These are phyloP conservation scores for Callorhinus ursinus DNA, from an alignment of 2,113 vertebrate genomes.

Conservation along the genomic window DNA sequence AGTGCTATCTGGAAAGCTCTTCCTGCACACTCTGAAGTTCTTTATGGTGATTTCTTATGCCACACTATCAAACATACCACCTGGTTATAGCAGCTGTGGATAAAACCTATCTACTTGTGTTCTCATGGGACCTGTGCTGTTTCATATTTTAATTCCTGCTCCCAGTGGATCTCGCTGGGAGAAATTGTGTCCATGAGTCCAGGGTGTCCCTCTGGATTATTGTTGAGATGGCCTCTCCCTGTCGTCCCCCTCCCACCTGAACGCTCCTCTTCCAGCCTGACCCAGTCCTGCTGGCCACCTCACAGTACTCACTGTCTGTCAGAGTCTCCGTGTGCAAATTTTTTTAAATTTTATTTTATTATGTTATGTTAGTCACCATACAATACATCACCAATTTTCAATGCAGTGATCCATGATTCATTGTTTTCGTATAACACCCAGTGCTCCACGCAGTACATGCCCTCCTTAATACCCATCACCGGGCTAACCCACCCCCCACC, in stretches of 20 bases:
- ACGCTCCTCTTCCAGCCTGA: not conserved
- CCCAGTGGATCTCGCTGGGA: not conserved
- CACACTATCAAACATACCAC: conserved; percentile 38
- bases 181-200: not conserved
- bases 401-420: too few relatives aligned
- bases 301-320: not conserved
- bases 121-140: fast-evolving
- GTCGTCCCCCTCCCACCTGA: not conserved
- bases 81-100: not conserved
- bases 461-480: too few relatives aligned
- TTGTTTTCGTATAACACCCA: too few relatives aligned
- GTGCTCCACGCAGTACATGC: too few relatives aligned
- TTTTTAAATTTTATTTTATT: not conserved
- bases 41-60: not conserved
- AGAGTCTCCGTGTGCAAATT: not conserved
- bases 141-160: conserved; percentile 18
- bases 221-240: not conserved
- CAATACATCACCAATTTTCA: too few relatives aligned
- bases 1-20: not conserved
- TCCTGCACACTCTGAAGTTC: not conserved
- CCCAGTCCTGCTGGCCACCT: not conserved
- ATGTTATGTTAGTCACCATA: too few relatives aligned
- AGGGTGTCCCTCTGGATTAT: not conserved
- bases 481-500: too few relatives aligned
- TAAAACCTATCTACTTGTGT: conserved; percentile 24